These are phyloP conservation scores for Mormoops blainvillei DNA, from an alignment of 2,113 vertebrate species.

Conservation along the genomic window DNA sequence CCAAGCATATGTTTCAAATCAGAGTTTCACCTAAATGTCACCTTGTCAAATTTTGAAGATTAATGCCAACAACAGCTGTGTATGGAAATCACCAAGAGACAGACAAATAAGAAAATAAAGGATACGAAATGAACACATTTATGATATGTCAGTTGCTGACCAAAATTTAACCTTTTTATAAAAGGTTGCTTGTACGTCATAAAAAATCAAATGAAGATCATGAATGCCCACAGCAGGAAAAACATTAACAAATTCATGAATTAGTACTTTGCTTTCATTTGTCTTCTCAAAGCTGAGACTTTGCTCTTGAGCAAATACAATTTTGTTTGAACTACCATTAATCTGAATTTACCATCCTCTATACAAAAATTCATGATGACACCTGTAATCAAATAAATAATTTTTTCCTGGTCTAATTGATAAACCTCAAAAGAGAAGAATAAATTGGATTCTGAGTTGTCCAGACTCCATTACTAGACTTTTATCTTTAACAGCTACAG, in stretches of 20 bases:
- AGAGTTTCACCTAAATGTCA: conserved; percentile 21
- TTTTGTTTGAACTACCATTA: background rate
- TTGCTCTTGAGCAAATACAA: conserved; percentile 24
- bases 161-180: conserved; percentile 10
- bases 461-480: background rate
- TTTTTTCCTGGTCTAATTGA: background rate
- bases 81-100: conserved; percentile 13
- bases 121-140: background rate
- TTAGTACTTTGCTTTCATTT: conserved; percentile 30
- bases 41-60: conserved; percentile 44
- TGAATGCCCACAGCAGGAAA: conserved; percentile 5
- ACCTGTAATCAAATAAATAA: conserved; percentile 15
- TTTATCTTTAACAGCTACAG: background rate
- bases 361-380: background rate
- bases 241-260: conserved; percentile 35
- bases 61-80: conserved; percentile 46
- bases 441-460: background rate
- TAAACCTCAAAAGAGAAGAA: conserved; percentile 12
- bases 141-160: background rate
- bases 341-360: background rate
- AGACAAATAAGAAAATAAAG: conserved; percentile 31
- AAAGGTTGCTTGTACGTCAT: background rate
- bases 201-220: conserved; percentile 37
- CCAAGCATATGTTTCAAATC: background rate
- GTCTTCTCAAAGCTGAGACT: background rate